A percentile compares a stretch with the other conserved stretches of the same genome.
Evolutionary conservation across 2,113 vertebrate genomes (phyloP).

Genomic region (Cacatua alba): DNA sequence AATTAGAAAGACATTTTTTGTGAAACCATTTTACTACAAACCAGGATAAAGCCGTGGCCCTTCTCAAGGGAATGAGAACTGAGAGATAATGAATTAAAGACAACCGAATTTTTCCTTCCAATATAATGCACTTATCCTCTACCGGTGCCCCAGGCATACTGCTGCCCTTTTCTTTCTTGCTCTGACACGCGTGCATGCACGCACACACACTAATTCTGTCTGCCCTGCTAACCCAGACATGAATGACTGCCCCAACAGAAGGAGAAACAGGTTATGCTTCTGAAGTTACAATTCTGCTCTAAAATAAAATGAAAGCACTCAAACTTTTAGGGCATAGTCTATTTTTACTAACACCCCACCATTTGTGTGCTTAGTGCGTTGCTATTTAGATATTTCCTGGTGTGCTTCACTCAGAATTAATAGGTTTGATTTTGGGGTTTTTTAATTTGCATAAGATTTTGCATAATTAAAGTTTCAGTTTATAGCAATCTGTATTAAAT

Average conservation of each 20-base stretch:
- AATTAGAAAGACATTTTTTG: not conserved
- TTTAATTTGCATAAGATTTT: not conserved
- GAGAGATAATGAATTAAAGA: not conserved
- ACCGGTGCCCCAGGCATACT: not conserved
- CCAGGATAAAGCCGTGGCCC: not conserved
- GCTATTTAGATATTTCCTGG: not conserved
- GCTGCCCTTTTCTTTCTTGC: not conserved
- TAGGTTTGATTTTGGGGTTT: not conserved
- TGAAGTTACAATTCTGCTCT: not conserved
- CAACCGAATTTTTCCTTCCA: not conserved
- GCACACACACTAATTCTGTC: not conserved
- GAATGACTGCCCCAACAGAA: not conserved
- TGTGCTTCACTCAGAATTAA: not conserved
- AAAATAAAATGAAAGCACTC: not conserved
- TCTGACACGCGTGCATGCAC: not conserved
- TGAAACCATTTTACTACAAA: not conserved
- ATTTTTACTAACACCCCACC: not conserved
- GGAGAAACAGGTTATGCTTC: not conserved
- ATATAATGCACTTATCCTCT: not conserved
- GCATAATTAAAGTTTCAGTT: not conserved
- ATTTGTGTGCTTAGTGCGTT: not conserved
- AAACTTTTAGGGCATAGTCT: not conserved
- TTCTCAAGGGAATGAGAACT: not conserved
- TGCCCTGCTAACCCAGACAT: not conserved
- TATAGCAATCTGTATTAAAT: not conserved